Conservation (phyloP, 1,140 invertebrate genomes). For the Pseudachorutes palmiensis region DNA sequence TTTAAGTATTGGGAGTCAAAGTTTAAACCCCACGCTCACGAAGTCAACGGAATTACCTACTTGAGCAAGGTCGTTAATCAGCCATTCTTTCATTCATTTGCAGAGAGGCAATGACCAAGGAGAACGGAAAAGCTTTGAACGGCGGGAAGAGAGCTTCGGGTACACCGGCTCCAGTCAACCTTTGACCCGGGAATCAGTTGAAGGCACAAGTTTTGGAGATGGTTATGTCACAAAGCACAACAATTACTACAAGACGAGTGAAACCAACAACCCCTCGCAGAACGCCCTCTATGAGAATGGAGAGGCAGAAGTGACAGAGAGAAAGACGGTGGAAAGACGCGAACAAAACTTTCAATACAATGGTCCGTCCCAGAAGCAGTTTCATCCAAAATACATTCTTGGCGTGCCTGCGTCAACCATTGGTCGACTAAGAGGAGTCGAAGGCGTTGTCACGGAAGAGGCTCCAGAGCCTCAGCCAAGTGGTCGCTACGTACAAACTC, state of each 20-base stretch:
- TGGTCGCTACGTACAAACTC: slow-evolving; percentile 62
- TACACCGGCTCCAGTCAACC: slow-evolving; percentile 27
- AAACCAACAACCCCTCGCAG: slow-evolving; percentile 36
- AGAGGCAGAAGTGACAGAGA: slow-evolving; percentile 33
- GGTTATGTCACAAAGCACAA: slow-evolving; percentile 36
- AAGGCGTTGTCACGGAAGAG: slow-evolving; percentile 42
- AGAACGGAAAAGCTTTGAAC: slow-evolving; percentile 35
- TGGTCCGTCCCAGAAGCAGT: slow-evolving; percentile 36
- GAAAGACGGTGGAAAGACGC: slow-evolving; percentile 36
- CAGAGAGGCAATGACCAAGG: slow-evolving; percentile 34
- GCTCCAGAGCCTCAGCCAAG: slow-evolving; percentile 47
- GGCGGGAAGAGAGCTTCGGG: slow-evolving; percentile 36
- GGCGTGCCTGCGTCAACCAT: slow-evolving; percentile 50
- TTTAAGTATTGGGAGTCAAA: too few species aligned
- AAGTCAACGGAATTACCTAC: too few species aligned
- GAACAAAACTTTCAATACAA: slow-evolving; percentile 33
- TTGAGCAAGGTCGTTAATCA: too few species aligned
- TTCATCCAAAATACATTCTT: slow-evolving; percentile 37
- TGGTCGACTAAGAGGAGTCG: slow-evolving; percentile 61
- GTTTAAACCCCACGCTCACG: too few species aligned
- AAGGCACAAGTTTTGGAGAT: slow-evolving; percentile 27
- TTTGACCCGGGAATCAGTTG: slow-evolving; percentile 26
- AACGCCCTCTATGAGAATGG: slow-evolving; percentile 36
- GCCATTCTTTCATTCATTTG: slow-evolving; percentile 15
- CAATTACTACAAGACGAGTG: slow-evolving; percentile 37